phyloP scores from a whole-genome alignment of 2,113 vertebrate genomes.

The Artemisiospiza belli region DNA sequence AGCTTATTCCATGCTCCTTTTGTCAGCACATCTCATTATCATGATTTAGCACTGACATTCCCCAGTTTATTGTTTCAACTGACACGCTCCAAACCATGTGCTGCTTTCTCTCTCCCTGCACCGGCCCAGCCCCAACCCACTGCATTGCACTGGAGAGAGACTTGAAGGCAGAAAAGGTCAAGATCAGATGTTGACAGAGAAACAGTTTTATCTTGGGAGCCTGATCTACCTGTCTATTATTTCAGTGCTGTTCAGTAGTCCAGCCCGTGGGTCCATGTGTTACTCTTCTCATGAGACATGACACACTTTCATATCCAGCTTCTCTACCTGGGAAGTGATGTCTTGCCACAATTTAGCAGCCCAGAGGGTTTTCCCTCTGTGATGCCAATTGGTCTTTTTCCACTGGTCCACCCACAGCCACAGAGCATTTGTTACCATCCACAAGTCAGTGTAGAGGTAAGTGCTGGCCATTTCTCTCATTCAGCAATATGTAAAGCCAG shows the following conservation, averaged over 20 bases:
- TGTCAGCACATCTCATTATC: background rate
- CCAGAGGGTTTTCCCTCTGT: background rate
- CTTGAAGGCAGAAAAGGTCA: background rate
- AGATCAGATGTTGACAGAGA: background rate
- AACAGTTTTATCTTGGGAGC: background rate
- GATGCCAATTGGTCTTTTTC: background rate
- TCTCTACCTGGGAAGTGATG: background rate
- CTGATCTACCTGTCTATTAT: background rate
- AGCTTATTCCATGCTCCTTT: background rate
- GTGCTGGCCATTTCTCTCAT: background rate
- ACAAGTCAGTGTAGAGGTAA: background rate
- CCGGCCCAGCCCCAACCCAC: fast-evolving
- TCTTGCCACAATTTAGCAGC: background rate
- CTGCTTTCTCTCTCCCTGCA: background rate
- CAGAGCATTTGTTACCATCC: background rate
- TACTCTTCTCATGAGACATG: no score
- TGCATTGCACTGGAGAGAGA: background rate
- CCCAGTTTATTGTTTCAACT: background rate
- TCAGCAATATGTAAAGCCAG: background rate
- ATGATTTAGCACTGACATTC: no score
- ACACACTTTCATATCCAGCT: background rate
- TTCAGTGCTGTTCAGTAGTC: background rate
- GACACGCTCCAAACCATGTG: background rate
- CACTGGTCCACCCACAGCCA: background rate
- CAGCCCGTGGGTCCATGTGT: no score